Base-by-base conservation (phyloP, 1,140 invertebrate genomes). In the Brachionus asplanchnoidis region DNA sequence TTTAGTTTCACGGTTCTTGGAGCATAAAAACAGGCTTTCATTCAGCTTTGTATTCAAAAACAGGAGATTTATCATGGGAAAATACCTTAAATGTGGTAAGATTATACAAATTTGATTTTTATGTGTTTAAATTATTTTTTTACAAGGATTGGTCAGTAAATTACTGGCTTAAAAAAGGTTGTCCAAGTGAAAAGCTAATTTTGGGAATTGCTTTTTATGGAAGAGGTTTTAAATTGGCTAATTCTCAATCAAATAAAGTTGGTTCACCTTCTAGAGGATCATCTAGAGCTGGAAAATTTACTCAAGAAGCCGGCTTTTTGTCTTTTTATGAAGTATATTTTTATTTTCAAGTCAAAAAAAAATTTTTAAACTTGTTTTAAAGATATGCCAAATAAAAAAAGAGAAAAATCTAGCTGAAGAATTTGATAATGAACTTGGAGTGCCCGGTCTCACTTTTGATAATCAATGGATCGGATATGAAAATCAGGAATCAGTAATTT, bases 381-480 rank as follows among this genome's bases (percentile, higher is more conserved):
- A 36, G 36, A 28, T 78, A 17, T 50, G 32, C n/a, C 20, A 42
- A 40, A 26, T 85, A 12, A 83, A 53, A 77, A 46, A 40, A 40
- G 17, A 92, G 87, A 86, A 1, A 90, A 89, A 78, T 89, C 90
- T 8, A 89, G 92, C 56, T 26, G 73, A 77, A 50, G 9, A 46
- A 26, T 77, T 50, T 32, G 94, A 95, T 86, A 91, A 92, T 50
- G 91, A 91, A 40, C 95, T 94, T 14, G 92, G 92, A 42, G 91
- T 92, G 11, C 94, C 95, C 2, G 95, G 93, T 88, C 93, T 94
- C 2, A 93, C 93, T 88, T 90, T 92, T 3, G 92, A 92, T 7
- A 92, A 95, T 86, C 94, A 96, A 89, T 97, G 95, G 95, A 95
- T 97, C 20, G 95, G 95, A 1, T 97, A 95, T 87, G 95, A 97